phyloP scores from a whole-genome alignment of 2,888 invertebrate genomes.

The Lissonota sp. region DNA sequence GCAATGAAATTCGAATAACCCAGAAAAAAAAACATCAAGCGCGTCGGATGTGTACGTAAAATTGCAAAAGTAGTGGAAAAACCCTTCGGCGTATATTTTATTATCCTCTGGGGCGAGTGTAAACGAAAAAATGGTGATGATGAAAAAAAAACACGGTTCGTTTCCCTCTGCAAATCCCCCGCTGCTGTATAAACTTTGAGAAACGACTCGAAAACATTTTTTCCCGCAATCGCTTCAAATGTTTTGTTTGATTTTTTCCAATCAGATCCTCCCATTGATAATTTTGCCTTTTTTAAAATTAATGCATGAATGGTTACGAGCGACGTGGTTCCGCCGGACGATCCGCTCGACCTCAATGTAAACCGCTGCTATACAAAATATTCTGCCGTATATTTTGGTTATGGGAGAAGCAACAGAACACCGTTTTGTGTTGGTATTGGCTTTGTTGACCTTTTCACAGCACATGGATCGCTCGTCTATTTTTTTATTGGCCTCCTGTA shows the following conservation, averaged over 20 bases:
- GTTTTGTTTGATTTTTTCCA: constrained; percentile 14
- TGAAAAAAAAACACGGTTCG: too few species aligned
- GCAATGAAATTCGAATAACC: too few species aligned
- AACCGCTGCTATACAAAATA: not conserved
- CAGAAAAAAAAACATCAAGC: too few species aligned
- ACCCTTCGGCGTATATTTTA: too few species aligned
- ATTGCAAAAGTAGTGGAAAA: too few species aligned
- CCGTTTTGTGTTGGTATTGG: constrained; percentile 13
- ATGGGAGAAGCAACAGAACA: constrained; percentile 10
- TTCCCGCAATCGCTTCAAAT: not conserved
- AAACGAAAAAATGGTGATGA: too few species aligned
- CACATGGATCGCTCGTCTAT: constrained; percentile 37
- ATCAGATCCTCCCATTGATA: too few species aligned
- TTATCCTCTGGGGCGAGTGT: too few species aligned
- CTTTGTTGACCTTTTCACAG: constrained; percentile 37
- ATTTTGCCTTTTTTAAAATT: too few species aligned
- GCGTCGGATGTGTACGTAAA: too few species aligned
- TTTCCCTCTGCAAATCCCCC: not conserved
- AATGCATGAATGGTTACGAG: constrained; percentile 18
- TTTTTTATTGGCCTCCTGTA: constrained; percentile 47
- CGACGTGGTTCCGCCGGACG: constrained; percentile 24
- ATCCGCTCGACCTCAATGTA: constrained; percentile 38
- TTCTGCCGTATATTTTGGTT: constrained; percentile 7
- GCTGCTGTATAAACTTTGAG: not conserved
- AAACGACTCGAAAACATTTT: constrained; percentile 3